Conservation (phyloP, 2,797 vertebrate genomes). For the Gymnopithys bicolor region DNA sequence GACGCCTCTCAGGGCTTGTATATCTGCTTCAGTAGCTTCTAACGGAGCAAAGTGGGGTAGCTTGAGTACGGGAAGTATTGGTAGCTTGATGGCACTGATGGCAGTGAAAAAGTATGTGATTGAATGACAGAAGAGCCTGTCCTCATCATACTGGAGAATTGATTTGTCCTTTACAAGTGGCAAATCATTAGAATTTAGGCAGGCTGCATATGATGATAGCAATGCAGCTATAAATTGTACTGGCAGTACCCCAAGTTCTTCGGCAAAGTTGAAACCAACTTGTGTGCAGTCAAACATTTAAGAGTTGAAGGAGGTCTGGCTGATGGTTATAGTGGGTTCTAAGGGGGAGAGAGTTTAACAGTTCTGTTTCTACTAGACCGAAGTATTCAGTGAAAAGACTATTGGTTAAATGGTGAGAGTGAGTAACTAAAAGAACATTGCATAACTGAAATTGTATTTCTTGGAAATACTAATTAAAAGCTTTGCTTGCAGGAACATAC, state of each 20-base stretch:
- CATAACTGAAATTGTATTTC: neutral
- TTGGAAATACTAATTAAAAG: neutral
- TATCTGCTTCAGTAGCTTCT: neutral
- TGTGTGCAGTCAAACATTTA: neutral
- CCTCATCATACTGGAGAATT: neutral
- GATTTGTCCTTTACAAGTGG: neutral
- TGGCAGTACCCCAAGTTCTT: neutral
- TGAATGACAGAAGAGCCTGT: neutral
- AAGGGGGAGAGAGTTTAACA: neutral
- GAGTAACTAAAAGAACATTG: neutral
- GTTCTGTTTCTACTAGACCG: neutral
- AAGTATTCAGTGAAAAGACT: neutral
- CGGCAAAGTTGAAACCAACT: neutral
- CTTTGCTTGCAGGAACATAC: neutral
- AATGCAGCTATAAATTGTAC: neutral
- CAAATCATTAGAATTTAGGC: neutral
- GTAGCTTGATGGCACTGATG: neutral
- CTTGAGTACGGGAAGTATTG: neutral
- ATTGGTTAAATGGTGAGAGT: neutral
- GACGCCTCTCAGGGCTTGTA: neutral
- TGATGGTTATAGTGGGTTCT: neutral
- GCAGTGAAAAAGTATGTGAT: neutral
- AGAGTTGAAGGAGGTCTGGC: neutral
- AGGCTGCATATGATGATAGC: neutral
- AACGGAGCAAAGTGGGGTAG: neutral